These are phyloP conservation scores for Girardia tigrina DNA, from an alignment of 2,888 invertebrate genomes.

Conservation along the genomic window DNA sequence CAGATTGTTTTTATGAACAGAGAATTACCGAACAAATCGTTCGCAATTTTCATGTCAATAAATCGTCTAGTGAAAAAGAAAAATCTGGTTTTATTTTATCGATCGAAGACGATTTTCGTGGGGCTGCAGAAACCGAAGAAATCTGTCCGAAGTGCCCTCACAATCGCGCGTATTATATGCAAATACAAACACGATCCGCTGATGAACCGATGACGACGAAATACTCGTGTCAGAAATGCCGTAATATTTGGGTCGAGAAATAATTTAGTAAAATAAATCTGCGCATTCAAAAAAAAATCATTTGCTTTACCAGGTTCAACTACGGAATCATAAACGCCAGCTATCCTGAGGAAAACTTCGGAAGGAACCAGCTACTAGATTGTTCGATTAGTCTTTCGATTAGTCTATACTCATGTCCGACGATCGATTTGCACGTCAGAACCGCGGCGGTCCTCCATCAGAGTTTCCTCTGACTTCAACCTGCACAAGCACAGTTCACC, in stretches of 20 bases:
- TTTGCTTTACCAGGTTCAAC: too few species aligned
- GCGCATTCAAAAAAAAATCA: too few species aligned
- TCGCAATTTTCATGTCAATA: neutral
- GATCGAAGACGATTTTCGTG: constrained; percentile 87
- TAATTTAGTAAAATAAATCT: too few species aligned
- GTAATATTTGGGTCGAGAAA: constrained; percentile 34
- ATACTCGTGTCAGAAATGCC: constrained; percentile 62
- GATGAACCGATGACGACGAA: constrained; percentile 99
- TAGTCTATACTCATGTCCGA: too few species aligned
- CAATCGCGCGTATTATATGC: constrained; percentile 82
- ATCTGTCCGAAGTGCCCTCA: constrained; percentile 81
- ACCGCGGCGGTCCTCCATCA: too few species aligned
- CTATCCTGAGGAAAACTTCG: too few species aligned
- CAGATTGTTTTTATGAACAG: neutral
- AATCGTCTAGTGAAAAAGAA: neutral
- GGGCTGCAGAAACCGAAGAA: constrained; percentile 60
- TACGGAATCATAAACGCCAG: too few species aligned
- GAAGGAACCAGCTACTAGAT: too few species aligned
- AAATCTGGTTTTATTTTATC: constrained; percentile 59
- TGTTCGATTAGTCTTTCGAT: too few species aligned
- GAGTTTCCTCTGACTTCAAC: too few species aligned
- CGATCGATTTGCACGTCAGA: too few species aligned
- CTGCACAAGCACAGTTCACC: too few species aligned
- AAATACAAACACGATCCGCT: constrained; percentile 90
- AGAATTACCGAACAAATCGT: neutral